Conservation (phyloP, 2,797 vertebrate genomes). For the Microctenopoma stevenorrisi region DNA sequence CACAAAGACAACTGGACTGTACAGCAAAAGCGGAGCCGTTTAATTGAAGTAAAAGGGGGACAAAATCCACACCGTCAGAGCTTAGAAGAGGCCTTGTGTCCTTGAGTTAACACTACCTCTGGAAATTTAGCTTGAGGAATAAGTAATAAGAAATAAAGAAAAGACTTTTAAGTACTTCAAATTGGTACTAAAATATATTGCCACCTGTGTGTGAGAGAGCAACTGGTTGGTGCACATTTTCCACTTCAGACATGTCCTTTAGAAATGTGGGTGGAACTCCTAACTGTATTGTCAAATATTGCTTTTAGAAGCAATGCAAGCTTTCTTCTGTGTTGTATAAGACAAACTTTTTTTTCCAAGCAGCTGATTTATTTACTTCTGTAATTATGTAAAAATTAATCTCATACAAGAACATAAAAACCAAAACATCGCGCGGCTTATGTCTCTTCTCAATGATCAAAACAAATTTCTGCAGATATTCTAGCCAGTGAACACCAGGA, state of each 20-base stretch:
- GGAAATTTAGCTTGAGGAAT: constrained; percentile 10
- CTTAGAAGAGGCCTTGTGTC: constrained; percentile 6
- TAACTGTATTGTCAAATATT: constrained; percentile 62
- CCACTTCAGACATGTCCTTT: constrained; percentile 49
- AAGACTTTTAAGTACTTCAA: background rate
- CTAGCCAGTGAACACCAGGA: background rate
- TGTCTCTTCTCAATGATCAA: background rate
- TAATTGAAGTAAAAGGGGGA: constrained; percentile 28
- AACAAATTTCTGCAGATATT: background rate
- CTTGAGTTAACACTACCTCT: constrained; percentile 14
- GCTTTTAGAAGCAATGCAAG: constrained; percentile 61
- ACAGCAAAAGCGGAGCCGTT: constrained; percentile 21
- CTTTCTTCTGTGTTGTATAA: constrained; percentile 38
- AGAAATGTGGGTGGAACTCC: constrained; percentile 34
- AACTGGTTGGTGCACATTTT: constrained; percentile 27
- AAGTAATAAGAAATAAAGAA: too few species aligned
- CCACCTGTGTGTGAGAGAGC: background rate
- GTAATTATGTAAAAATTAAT: background rate
- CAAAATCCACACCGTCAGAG: constrained; percentile 33
- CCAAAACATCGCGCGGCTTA: background rate
- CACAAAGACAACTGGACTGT: constrained; percentile 30
- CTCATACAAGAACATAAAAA: background rate
- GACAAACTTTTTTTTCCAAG: constrained; percentile 2
- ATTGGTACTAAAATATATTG: background rate
- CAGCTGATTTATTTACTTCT: background rate